These are phyloP conservation scores for Mormoops blainvillei DNA, from an alignment of 2,113 vertebrate species.

Conservation along the genomic window DNA sequence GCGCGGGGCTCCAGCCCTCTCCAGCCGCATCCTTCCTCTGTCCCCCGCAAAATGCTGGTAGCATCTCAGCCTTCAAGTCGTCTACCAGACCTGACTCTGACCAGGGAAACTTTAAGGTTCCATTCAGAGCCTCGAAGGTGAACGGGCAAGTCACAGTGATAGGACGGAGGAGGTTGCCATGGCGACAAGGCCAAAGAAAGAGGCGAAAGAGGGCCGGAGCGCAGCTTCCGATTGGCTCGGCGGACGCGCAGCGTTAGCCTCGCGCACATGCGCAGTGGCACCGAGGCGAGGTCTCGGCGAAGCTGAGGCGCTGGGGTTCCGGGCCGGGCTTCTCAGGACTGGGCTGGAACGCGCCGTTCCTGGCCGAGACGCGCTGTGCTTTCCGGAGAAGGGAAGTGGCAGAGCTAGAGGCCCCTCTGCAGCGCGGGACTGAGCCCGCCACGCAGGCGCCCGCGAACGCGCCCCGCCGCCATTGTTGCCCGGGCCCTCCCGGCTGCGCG, in stretches of 20 bases:
- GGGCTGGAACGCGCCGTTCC: neutral
- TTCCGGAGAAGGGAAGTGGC: neutral
- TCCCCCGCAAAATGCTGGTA: neutral
- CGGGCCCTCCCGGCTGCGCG: neutral
- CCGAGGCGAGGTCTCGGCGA: constrained; percentile 54
- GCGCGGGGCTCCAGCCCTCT: neutral
- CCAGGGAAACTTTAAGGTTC: constrained; percentile 4
- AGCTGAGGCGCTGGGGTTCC: neutral
- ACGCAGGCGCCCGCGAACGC: constrained; percentile 39
- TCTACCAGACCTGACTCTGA: neutral
- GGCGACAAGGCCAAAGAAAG: constrained; percentile 44
- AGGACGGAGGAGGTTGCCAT: constrained; percentile 66
- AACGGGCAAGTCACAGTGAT: neutral
- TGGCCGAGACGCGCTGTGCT: neutral
- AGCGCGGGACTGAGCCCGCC: neutral
- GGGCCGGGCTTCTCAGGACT: neutral
- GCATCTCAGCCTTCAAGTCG: neutral
- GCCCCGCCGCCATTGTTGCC: constrained; percentile 67
- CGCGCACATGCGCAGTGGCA: constrained; percentile 61
- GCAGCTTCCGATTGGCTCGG: constrained; percentile 30
- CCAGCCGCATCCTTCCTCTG: neutral
- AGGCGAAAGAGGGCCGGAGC: neutral
- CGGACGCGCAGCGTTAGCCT: constrained; percentile 10
- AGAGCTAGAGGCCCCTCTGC: neutral
- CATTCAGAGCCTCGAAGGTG: neutral